Percentiles rank a stretch among this genome's conserved stretches.
phyloP scores from a whole-genome alignment of 2,888 invertebrate species.

The Mythimna pallens region DNA sequence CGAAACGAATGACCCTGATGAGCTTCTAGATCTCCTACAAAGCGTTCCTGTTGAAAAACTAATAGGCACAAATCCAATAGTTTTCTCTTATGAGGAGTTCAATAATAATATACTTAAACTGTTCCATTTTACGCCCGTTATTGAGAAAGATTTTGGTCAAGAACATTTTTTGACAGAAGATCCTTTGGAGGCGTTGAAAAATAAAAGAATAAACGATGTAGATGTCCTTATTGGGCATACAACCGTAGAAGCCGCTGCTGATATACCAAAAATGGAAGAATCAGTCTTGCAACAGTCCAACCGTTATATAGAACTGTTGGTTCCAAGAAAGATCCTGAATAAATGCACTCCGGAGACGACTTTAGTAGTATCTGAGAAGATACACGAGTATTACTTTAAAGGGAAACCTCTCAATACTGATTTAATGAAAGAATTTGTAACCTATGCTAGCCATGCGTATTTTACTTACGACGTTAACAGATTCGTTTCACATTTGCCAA shows the following conservation, averaged over 20 bases:
- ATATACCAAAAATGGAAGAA: constrained; percentile 47
- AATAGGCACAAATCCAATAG: constrained; percentile 63
- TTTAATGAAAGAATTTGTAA: constrained; percentile 67
- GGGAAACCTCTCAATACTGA: constrained; percentile 62
- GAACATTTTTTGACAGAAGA: constrained; percentile 73
- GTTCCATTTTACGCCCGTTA: constrained; percentile 75
- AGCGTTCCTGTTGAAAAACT: constrained; percentile 71
- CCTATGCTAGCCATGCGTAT: constrained; percentile 61
- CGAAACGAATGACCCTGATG: constrained; percentile 70
- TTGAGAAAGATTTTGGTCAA: constrained; percentile 77
- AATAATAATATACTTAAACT: constrained; percentile 67
- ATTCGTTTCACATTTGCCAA: constrained; percentile 48
- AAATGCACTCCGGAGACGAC: constrained; percentile 61
- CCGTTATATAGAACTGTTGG: constrained; percentile 70
- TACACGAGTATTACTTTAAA: constrained; percentile 74
- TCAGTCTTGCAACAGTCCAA: constrained; percentile 56
- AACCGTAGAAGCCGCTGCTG: constrained; percentile 90
- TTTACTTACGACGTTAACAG: constrained; percentile 66
- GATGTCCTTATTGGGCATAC: constrained; percentile 94
- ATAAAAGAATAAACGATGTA: constrained; percentile 86
- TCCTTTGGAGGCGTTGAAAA: constrained; percentile 69
- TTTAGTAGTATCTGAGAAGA: constrained; percentile 69
- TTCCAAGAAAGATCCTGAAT: constrained; percentile 72
- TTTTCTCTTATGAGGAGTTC: constrained; percentile 70
- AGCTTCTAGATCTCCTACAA: constrained; percentile 75